Evolutionary conservation across 2,113 vertebrate species (phyloP), one percentile per base, ranked within the genome.

Genomic region (Proterorhinus semilunaris): DNA sequence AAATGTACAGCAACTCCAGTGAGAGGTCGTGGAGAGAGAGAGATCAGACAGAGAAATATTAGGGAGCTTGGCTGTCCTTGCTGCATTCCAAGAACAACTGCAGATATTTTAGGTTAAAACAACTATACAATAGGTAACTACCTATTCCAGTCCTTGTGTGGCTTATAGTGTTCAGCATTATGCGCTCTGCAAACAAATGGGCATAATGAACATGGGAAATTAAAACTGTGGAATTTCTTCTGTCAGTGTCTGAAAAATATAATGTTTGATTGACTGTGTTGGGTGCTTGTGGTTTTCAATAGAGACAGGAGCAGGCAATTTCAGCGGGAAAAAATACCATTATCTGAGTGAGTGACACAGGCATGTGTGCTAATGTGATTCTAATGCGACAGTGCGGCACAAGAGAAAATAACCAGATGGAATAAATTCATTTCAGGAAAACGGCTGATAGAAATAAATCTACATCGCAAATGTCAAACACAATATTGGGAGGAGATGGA

Each of bases 81-180:
- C 72, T 71, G 62, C 73, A 36, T 36, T 36, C 27, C 52, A 76
- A 58, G 69, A 55, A 66, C 65, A 61, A 73, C 80, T 86, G 73
- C 80, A 88, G 81, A 85, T 72, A 66, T 80, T 87, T 84, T 75
- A 82, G 27, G 27, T 36, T 36, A 36, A 36, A 36, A 36, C 27
- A 36, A 36, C 27, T 36, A 36, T 36, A 36, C 27, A 5, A 36
- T 36, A 36, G 27, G 27, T 36, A 83, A 87, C 75, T 50, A 82
- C 84, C 73, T 69, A 62, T 79, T 85, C 65, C 72, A 61, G 87
- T 85, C 86, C 65, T 84, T 76, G 73, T 66, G 62, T 70, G 76
- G 81, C 80, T 2, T 21, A 77, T 74, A 89, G 83, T 88, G 89
- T 86, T 87, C 83, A 90, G 88, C 83, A 88, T 36, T 36, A 36